phyloP scores from a whole-genome alignment of 1,140 invertebrate species.

The Epicauta chinensis region DNA sequence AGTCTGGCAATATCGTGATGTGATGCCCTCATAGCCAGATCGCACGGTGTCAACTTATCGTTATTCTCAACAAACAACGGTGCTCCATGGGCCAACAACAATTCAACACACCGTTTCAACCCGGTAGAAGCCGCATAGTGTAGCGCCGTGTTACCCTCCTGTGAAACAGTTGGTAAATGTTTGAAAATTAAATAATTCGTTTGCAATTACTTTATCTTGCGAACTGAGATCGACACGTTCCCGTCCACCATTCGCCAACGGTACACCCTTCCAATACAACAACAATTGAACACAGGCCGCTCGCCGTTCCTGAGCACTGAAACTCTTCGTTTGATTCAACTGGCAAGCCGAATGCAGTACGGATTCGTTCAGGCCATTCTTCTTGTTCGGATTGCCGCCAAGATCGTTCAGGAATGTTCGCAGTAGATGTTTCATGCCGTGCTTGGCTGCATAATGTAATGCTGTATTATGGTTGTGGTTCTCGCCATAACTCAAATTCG shows the following conservation, averaged over 20 bases:
- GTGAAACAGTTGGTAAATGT: slow-evolving; percentile 15
- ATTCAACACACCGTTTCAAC: slow-evolving; percentile 57
- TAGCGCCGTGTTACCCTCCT: slow-evolving; percentile 62
- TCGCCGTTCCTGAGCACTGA: slow-evolving; percentile 52
- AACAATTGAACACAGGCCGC: slow-evolving; percentile 56
- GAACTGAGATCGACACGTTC: slow-evolving; percentile 56
- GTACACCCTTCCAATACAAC: slow-evolving; percentile 55
- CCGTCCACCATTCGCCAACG: slow-evolving; percentile 48
- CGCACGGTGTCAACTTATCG: slow-evolving; percentile 57
- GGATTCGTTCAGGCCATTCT: slow-evolving; percentile 58
- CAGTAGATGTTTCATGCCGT: slow-evolving; percentile 57
- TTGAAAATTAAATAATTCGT: background rate
- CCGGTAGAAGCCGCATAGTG: slow-evolving; percentile 61
- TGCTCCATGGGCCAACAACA: slow-evolving; percentile 54
- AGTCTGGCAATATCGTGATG: slow-evolving; percentile 58
- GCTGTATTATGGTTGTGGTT: slow-evolving; percentile 62
- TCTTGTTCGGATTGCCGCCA: slow-evolving; percentile 64
- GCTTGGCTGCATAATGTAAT: slow-evolving; percentile 60
- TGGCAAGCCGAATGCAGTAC: slow-evolving; percentile 58
- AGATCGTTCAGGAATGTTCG: slow-evolving; percentile 60
- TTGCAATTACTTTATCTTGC: slow-evolving; percentile 50
- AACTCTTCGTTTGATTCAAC: slow-evolving; percentile 47
- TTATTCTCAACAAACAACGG: slow-evolving; percentile 60
- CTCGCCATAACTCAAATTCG: slow-evolving; percentile 64
- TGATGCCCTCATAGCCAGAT: slow-evolving; percentile 54